phyloP scores from a whole-genome alignment of 2,888 invertebrate genomes.

The Nysson spinosus region DNA sequence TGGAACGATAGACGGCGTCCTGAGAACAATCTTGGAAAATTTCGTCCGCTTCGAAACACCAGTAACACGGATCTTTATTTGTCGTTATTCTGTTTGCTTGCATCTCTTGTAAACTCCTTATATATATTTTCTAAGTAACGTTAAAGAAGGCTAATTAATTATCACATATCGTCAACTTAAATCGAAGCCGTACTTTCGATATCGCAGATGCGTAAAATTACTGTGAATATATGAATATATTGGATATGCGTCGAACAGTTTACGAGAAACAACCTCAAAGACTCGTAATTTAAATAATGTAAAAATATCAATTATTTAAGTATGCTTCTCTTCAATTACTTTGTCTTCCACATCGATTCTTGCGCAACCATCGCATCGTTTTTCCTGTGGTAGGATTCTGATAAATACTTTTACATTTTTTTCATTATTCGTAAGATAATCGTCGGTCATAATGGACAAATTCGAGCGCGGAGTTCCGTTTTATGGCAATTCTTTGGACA shows the following conservation, averaged over 20 bases:
- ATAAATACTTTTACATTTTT: slow-evolving; percentile 57
- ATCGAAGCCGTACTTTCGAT: no score
- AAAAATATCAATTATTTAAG: neutral
- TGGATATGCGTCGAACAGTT: no score
- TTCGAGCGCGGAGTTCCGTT: no score
- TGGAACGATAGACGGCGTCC: slow-evolving; percentile 68
- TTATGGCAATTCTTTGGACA: no score
- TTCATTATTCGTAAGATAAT: slow-evolving; percentile 23
- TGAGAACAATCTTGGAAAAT: slow-evolving; percentile 75
- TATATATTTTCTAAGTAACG: slow-evolving; percentile 71
- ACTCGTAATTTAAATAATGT: no score
- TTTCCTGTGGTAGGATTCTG: slow-evolving; percentile 53
- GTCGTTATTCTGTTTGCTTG: slow-evolving; percentile 36
- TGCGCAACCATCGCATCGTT: slow-evolving; percentile 44
- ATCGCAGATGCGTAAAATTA: no score
- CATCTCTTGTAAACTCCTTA: slow-evolving; percentile 72
- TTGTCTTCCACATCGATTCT: slow-evolving; percentile 51
- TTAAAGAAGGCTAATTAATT: no score
- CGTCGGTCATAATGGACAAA: slow-evolving; percentile 33
- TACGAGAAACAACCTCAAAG: no score
- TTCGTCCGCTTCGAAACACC: slow-evolving; percentile 75
- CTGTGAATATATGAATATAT: no score
- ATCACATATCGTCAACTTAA: no score
- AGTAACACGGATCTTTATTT: slow-evolving; percentile 64
- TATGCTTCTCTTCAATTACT: slow-evolving; percentile 25